Base-by-base conservation (phyloP, 2,113 vertebrate species). In the Chaetodon trifascialis region DNA sequence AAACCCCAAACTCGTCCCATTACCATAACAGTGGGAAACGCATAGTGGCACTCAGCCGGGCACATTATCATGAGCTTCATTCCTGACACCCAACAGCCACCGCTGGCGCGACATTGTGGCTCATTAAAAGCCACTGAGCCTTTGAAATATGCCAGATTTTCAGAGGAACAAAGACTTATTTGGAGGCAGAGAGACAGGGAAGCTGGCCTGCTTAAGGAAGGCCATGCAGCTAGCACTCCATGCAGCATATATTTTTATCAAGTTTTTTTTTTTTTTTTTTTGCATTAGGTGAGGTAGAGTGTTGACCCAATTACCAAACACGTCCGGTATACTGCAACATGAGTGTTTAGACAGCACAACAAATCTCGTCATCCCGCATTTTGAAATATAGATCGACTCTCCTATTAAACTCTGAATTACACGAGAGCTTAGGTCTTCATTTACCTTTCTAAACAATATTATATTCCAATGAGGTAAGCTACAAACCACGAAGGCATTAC, bases 81-180 rank as follows among this genome's bases (percentile, higher is more conserved):
- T 91, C 87, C 89, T 91, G 86, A 93, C 91, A 93, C 86, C 85
- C 83, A 80, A 74, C 86, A 84, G 80, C 83, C 86, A 89, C 69
- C 36, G 68, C 73, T 86, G 86, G 90, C 79, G 88, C 86, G 89
- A 90, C 80, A 84, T 56, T 25, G 81, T 59, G 82, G 70, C 91
- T 95, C 95, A 95, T 95, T 95, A 94, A 94, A 30, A 93, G 88
- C 86, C 83, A 78, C 34, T 56, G 84, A 90, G 89, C 81, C 88
- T 94, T 88, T 93, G 79, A 90, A 93, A 94, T 89, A 80, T 80
- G 80, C 85, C 91, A 90, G 80, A 87, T 86, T 88, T 89, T 58
- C 51, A 85, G 56, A 84, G 75, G 73, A 88, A 94, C 80, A 94
- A 86, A 89, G 80, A 74, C 23, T 64, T 87, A 85, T 84, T 87